Base-by-base conservation (phyloP, 2,113 vertebrate species). In the Conger conger region DNA sequence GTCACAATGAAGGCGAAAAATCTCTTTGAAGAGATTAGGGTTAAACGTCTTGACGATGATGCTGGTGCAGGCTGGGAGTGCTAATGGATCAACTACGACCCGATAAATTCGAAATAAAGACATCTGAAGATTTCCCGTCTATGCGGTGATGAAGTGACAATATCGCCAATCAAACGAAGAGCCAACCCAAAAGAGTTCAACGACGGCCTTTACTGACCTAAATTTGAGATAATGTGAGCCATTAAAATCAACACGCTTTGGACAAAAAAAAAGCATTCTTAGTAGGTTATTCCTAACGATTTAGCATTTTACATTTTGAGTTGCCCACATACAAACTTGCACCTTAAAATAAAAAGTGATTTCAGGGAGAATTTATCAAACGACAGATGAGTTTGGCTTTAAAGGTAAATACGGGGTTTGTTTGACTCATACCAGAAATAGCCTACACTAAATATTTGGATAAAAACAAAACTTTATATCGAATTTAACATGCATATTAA, bases 21-120 rank as follows among this genome's bases (percentile, higher is more conserved):
- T 78, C 73, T 23, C 86, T 87, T 87, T 87, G 86, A 87, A 63
- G 86, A 79, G 83, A 87, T 87, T 84, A 84, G 79, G 73, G 73
- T 84, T 76, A 82, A 87, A 84, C 37, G 63, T 37, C 80, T 45
- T 87, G 83, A 82, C 85, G 79, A 82, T 80, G 80, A 38, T 54
- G 60, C 68, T 23, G 35, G 63, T 84, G 76, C 63, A 63, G 79
- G 68, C 78, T 81, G 60, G 20, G 30, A 79, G 35, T 36, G 83
- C 83, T 77, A 84, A 87, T 84, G 50, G 86, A 77, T 87, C 86
- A 87, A 50, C 80, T 60, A 81, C 57, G 82, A 86, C 86, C 78
- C 78, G 77, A 76, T 82, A 86, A 73, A 80, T 30, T 85, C 57
- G 23, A 53, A 80, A 73, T 85, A 63, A 80, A 83, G 35, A 83